These are phyloP conservation scores for Spea hammondii DNA, from an alignment of 2,797 vertebrate genomes.

Conservation along the genomic window DNA sequence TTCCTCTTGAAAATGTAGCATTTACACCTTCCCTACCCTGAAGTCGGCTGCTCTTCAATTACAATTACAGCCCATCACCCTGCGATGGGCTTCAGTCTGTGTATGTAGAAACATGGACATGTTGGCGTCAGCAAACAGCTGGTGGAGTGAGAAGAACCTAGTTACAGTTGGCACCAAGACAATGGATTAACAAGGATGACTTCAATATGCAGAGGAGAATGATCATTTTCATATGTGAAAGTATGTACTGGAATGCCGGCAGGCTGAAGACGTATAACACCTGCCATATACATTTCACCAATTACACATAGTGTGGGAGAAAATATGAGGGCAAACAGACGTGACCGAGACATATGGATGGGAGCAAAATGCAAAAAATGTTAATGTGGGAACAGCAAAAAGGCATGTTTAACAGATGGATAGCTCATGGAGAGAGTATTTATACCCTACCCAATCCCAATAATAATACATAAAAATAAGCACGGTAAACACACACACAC, in stretches of 20 bases:
- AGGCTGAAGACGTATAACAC: background rate
- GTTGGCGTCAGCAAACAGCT: constrained; percentile 2
- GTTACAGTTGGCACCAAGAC: constrained; percentile 3
- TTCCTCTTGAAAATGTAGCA: background rate
- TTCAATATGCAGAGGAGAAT: background rate
- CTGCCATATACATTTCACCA: background rate
- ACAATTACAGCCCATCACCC: background rate
- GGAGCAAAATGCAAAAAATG: background rate
- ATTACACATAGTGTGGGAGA: background rate
- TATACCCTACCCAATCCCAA: too few relatives aligned
- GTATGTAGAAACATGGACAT: background rate
- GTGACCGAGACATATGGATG: background rate
- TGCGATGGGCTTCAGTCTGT: background rate
- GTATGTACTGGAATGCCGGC: background rate
- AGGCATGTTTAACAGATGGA: background rate
- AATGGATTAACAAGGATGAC: background rate
- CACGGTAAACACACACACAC: too few relatives aligned
- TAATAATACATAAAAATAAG: too few relatives aligned
- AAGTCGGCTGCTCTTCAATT: background rate
- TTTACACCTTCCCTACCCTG: background rate
- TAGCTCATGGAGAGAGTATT: background rate
- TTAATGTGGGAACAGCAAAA: background rate
- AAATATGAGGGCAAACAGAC: background rate
- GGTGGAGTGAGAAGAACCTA: constrained; percentile 6
- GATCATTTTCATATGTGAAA: background rate